These are phyloP conservation scores for Myiothlypis chrysogaster DNA, from an alignment of 2,797 vertebrate genomes.

Conservation along the genomic window DNA sequence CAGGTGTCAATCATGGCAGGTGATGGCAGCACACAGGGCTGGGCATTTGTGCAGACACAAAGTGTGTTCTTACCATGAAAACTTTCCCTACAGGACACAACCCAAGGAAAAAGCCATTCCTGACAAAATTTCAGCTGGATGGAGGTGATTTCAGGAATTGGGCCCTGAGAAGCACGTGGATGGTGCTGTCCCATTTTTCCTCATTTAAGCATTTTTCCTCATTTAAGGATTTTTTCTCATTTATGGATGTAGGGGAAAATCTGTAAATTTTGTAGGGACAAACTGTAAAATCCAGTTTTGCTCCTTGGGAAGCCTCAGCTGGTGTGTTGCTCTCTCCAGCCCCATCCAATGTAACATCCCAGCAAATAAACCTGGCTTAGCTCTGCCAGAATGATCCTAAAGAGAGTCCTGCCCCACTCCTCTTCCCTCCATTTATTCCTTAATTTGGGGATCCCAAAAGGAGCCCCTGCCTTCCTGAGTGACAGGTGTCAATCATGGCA, in stretches of 20 bases:
- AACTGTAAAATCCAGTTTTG: background rate
- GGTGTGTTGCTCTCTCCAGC: background rate
- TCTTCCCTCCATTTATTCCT: background rate
- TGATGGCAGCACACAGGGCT: too few species aligned
- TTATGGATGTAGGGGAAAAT: accelerated
- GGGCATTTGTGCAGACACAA: too few species aligned
- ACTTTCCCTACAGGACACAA: too few species aligned
- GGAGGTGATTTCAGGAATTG: too few species aligned
- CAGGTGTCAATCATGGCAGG: too few species aligned
- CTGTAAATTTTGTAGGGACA: too few species aligned
- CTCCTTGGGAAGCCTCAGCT: background rate
- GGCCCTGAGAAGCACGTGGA: background rate
- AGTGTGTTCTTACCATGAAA: too few species aligned
- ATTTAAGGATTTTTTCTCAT: too few species aligned
- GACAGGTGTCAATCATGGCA: background rate
- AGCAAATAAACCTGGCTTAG: background rate
- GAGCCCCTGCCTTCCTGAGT: background rate
- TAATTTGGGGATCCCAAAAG: background rate
- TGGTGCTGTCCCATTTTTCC: background rate
- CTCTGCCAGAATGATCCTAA: background rate
- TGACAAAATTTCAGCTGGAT: too few species aligned
- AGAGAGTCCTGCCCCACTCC: background rate
- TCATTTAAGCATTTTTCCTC: background rate
- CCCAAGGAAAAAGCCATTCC: too few species aligned
- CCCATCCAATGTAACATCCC: accelerated